These are phyloP conservation scores for Malurus splendens DNA, from an alignment of 2,797 vertebrate species.

Conservation along the genomic window DNA sequence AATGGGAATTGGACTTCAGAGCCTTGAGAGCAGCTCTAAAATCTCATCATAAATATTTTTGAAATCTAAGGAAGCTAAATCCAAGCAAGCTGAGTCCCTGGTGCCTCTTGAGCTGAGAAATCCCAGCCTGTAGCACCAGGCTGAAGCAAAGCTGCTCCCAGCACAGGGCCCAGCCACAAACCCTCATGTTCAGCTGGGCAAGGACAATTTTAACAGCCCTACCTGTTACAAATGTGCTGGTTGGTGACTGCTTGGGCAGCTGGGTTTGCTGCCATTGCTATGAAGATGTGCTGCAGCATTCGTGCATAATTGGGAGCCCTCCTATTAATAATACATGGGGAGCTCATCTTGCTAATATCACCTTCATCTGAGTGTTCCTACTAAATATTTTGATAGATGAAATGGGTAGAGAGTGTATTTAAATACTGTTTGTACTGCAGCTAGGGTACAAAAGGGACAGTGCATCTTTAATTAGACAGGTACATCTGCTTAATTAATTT, in stretches of 20 bases:
- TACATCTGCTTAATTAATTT: slow-evolving; percentile 87
- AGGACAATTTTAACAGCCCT: background rate
- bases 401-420: slow-evolving; percentile 57
- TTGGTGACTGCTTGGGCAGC: slow-evolving; percentile 18
- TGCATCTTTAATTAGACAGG: slow-evolving; percentile 68
- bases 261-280: slow-evolving; percentile 1
- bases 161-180: background rate
- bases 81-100: background rate
- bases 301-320: slow-evolving; percentile 56
- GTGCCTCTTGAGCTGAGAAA: background rate
- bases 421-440: slow-evolving; percentile 67
- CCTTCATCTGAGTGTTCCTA: slow-evolving; percentile 53
- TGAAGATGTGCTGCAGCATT: slow-evolving; percentile 34
- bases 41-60: background rate
- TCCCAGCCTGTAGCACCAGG: background rate
- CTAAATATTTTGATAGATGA: slow-evolving; percentile 69
- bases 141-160: background rate
- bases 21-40: background rate
- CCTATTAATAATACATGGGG: slow-evolving; percentile 68
- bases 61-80: background rate
- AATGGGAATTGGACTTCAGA: background rate
- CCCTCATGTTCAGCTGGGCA: background rate
- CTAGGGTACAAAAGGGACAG: slow-evolving; percentile 54
- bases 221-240: slow-evolving; percentile 33
- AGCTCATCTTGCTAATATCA: slow-evolving; percentile 67